Conservation (phyloP, 2,797 vertebrate species). For the Danio aesculapii region DNA sequence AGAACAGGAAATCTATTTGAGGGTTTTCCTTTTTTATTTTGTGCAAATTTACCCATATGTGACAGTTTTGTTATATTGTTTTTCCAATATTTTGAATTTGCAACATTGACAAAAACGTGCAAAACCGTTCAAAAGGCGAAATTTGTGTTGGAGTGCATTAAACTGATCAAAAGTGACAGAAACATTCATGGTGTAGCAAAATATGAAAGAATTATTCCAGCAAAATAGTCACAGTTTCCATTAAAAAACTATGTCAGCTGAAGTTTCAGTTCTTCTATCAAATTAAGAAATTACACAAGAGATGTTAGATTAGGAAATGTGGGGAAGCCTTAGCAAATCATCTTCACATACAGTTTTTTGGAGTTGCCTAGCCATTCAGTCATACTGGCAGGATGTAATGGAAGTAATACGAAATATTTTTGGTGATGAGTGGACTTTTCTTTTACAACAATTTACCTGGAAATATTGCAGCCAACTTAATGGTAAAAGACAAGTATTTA, state of each 20-base stretch:
- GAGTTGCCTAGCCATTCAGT: too few relatives aligned
- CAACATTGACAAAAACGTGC: background rate
- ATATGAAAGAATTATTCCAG: background rate
- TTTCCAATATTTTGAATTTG: background rate
- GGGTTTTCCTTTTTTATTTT: background rate
- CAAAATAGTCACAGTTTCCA: background rate
- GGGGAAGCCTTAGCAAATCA: too few relatives aligned
- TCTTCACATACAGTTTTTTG: too few relatives aligned
- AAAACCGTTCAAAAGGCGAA: background rate
- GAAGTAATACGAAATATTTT: too few relatives aligned
- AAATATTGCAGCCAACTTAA: too few relatives aligned
- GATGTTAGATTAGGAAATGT: too few relatives aligned
- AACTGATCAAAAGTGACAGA: background rate
- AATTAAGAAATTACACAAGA: background rate
- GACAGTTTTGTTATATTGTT: background rate
- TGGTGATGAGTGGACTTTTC: too few relatives aligned
- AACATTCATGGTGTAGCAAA: background rate
- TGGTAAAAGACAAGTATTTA: too few relatives aligned
- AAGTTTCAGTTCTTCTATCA: background rate
- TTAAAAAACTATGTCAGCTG: background rate
- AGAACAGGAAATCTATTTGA: background rate
- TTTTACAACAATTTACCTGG: too few relatives aligned
- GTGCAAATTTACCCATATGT: background rate
- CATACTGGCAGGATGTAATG: too few relatives aligned
- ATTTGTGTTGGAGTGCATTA: background rate